These are phyloP conservation scores for Polypedilum pembai DNA, from an alignment of 1,140 invertebrate species.

Conservation along the genomic window DNA sequence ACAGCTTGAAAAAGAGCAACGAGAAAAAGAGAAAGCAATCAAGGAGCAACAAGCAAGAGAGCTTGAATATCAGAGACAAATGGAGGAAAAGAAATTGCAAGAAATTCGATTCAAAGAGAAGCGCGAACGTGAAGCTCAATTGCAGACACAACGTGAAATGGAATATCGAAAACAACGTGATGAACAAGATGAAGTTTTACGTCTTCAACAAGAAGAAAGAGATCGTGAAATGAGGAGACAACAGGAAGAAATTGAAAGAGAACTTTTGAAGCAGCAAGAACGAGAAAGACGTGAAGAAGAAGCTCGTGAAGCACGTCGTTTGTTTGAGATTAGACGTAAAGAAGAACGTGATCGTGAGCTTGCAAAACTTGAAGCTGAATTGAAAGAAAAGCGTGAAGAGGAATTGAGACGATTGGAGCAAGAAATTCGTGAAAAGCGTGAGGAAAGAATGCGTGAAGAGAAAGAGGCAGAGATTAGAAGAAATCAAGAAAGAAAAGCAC, in stretches of 20 bases:
- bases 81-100: slow-evolving; percentile 31
- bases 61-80: slow-evolving; percentile 30
- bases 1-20: slow-evolving; percentile 31
- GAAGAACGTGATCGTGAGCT: neutral
- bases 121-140: slow-evolving; percentile 31
- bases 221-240: neutral
- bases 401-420: neutral
- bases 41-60: slow-evolving; percentile 21
- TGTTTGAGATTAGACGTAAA: neutral
- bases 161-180: slow-evolving; percentile 15
- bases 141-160: neutral
- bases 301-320: neutral
- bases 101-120: slow-evolving; percentile 38
- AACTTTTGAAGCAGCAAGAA: slow-evolving; percentile 9
- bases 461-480: neutral
- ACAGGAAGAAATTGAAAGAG: slow-evolving; percentile 14
- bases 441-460: neutral
- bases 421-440: slow-evolving; percentile 23
- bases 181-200: neutral
- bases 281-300: neutral
- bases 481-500: neutral
- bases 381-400: neutral
- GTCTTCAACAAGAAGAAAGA: slow-evolving; percentile 6
- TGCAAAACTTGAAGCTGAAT: slow-evolving; percentile 12
- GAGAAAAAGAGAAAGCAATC: slow-evolving; percentile 35